Evolutionary conservation across 2,888 invertebrate species (phyloP).

Genomic region (Agrotis exclamationis): DNA sequence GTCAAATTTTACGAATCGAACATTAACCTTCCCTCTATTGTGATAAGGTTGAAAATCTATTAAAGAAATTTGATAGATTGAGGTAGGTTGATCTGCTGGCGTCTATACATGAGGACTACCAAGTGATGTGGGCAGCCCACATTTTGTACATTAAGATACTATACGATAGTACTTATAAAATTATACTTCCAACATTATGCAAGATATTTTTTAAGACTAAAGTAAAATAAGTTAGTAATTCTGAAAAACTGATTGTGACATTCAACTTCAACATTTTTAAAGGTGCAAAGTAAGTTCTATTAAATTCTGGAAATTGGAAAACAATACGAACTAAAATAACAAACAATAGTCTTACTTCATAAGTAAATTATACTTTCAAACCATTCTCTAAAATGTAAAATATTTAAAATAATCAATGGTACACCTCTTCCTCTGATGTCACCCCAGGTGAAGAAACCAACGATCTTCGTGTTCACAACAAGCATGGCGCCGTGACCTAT

Average conservation of each 20-base stretch:
- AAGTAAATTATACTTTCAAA: conserved; percentile 67
- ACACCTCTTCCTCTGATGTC: conserved; percentile 70
- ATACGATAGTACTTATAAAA: too few species aligned
- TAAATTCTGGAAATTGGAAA: background rate
- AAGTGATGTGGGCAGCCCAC: too few species aligned
- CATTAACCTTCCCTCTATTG: too few species aligned
- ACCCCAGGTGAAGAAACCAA: conserved; percentile 82
- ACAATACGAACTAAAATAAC: conserved; percentile 4
- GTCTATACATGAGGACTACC: too few species aligned
- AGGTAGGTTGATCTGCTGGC: too few species aligned
- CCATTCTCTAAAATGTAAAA: conserved; percentile 76
- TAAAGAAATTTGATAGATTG: too few species aligned
- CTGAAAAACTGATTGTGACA: background rate
- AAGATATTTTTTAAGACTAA: background rate
- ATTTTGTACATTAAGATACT: too few species aligned
- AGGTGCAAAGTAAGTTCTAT: background rate
- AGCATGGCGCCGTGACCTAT: conserved; percentile 78
- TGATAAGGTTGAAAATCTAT: too few species aligned
- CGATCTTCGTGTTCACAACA: conserved; percentile 63
- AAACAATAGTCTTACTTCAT: conserved; percentile 22
- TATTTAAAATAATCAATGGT: conserved; percentile 74
- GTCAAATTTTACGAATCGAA: too few species aligned
- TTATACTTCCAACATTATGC: too few species aligned
- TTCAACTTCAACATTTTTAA: background rate
- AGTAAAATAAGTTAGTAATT: background rate